Evolutionary conservation across 2,797 vertebrate genomes (phyloP), one percentile per base, ranked within the genome.

Genomic region (Acipenser oxyrinchus): DNA sequence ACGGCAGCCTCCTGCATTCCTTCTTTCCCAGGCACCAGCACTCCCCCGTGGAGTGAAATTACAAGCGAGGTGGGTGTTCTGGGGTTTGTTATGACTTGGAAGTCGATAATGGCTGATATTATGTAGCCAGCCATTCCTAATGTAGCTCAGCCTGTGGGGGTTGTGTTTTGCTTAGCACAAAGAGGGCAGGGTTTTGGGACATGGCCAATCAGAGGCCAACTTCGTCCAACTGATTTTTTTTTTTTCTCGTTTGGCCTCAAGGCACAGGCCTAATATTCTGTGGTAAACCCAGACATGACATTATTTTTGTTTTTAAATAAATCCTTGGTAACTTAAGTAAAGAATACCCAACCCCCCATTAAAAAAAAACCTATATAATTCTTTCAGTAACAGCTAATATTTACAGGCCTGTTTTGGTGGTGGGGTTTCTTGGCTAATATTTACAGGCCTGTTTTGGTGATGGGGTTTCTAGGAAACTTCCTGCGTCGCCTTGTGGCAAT

Each of bases 41-140:
- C 62, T 68, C 69, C 78, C 74, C 78, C 71, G 74, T 77, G 75
- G 79, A 64, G 71, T 69, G 66, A 81, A 74, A 74, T 78, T 76
- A 83, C 84, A 82, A 79, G 83, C 90, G 86, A 89, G 87, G 91
- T 93, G 90, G 91, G 91, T 92, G 91, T 92, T 91, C 90, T 90
- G 74, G 69, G 77, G 85, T 89, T 72, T 91, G 90, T 91, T 92
- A 89, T 92, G 90, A 89, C 88, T 91, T 86, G 89, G 85, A 88
- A 91, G 87, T 89, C 86, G 89, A 89, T 91, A 91, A 90, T 92
- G 87, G 90, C 87, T 88, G 90, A 83, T 89, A 85, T 88, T 89
- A 83, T 89, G 85, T 85, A 89, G 87, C 86, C 86, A 86, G 87
- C 82, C 84, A 80, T 87, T 88, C 87, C 87, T 87, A 85, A 88